Percentiles rank a stretch among this genome's conserved stretches.
phyloP scores from a whole-genome alignment of 2,113 vertebrate species.

The Pollachius pollachius region DNA sequence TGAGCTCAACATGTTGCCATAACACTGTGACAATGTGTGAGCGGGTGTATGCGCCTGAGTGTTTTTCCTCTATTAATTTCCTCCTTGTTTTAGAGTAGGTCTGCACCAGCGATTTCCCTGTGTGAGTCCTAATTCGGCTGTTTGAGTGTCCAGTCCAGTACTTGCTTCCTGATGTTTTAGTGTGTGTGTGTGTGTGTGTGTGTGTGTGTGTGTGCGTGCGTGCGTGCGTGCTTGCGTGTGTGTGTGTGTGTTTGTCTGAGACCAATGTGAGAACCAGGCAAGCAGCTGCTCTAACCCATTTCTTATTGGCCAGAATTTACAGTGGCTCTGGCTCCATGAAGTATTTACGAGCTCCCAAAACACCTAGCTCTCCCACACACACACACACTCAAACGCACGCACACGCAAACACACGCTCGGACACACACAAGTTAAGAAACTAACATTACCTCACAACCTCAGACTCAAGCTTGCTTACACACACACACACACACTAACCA shows the following conservation, averaged over 20 bases:
- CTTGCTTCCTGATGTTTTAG: background rate
- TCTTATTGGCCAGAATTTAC: slow-evolving; percentile 76
- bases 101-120: slow-evolving; percentile 13
- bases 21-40: slow-evolving; percentile 44
- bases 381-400: slow-evolving; percentile 8
- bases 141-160: background rate
- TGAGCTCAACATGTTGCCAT: slow-evolving; percentile 42
- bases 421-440: slow-evolving; percentile 28
- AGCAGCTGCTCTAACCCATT: slow-evolving; percentile 64
- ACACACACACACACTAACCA: background rate
- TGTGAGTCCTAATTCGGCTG: background rate
- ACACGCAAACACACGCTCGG: background rate
- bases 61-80: slow-evolving; percentile 46
- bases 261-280: slow-evolving; percentile 43
- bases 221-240: slow-evolving; percentile 16
- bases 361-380: slow-evolving; percentile 59
- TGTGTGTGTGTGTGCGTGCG: slow-evolving; percentile 11
- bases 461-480: background rate
- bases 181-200: slow-evolving; percentile 26
- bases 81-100: background rate
- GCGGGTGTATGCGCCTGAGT: slow-evolving; percentile 11
- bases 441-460: background rate
- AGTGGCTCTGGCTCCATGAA: slow-evolving; percentile 72
- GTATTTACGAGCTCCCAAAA: slow-evolving; percentile 76
- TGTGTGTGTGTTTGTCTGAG: slow-evolving; percentile 17